Evolutionary conservation across 2,113 vertebrate genomes (phyloP).

Genomic region (Canis aureus): DNA sequence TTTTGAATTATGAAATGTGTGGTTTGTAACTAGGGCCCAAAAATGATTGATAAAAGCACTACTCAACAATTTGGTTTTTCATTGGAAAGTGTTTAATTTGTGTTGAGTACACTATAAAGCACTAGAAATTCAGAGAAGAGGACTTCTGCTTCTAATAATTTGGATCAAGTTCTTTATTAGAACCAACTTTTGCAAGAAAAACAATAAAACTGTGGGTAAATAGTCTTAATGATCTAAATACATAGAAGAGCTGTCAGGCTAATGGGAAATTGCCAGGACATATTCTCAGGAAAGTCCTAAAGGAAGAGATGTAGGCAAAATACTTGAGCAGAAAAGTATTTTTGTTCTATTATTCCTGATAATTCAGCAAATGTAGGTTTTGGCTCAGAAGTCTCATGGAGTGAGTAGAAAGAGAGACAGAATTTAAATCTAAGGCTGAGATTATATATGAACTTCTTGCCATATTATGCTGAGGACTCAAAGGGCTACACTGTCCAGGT

Average conservation of each 20-base stretch:
- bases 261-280: not conserved
- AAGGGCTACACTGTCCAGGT: accelerated
- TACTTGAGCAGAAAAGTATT: not conserved
- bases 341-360: not conserved
- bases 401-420: not conserved
- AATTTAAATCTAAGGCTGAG: not conserved
- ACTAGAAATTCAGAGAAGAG: not conserved
- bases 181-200: not conserved
- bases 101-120: not conserved
- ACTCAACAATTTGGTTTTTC: not conserved
- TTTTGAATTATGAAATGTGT: not conserved
- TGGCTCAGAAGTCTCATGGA: not conserved
- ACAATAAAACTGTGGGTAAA: not conserved
- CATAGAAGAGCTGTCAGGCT: not conserved
- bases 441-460: not conserved
- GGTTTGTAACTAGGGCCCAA: not conserved
- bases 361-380: not conserved
- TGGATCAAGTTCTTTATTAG: not conserved
- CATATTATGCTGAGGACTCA: not conserved
- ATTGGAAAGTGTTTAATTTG: not conserved
- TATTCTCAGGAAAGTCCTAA: not conserved
- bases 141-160: not conserved
- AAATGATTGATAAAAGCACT: not conserved
- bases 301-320: not conserved
- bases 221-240: not conserved